phyloP scores from a whole-genome alignment of 2,113 vertebrate genomes.

The Sciurus niger region DNA sequence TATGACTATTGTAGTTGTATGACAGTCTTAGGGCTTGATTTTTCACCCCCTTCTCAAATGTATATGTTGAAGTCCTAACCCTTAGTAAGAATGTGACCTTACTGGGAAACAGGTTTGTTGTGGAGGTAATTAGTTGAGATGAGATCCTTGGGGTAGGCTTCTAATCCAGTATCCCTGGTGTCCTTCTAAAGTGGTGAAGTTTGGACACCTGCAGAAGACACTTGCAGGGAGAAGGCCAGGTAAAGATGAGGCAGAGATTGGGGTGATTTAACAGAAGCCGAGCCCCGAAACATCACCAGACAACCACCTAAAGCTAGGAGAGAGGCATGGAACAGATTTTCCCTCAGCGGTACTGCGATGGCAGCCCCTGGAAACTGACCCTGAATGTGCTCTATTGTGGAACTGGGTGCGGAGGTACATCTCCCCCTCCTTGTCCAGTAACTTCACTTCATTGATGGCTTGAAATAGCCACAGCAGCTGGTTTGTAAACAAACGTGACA shows the following conservation, averaged over 20 bases:
- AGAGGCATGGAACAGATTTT: not conserved
- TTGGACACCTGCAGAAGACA: not conserved
- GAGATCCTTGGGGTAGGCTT: not conserved
- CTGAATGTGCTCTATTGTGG: rapidly evolving
- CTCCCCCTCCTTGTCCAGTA: not conserved
- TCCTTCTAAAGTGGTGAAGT: not conserved
- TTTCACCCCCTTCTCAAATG: not conserved
- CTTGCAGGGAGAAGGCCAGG: not conserved
- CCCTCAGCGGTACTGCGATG: rapidly evolving
- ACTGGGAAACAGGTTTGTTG: not conserved
- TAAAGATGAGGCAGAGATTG: not conserved
- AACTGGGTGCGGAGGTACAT: rapidly evolving
- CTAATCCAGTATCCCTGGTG: not conserved
- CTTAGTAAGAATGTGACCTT: not conserved
- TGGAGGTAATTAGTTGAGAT: not conserved
- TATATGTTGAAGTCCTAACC: not conserved
- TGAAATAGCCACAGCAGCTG: not conserved
- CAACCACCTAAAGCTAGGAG: too few species aligned
- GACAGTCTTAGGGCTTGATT: not conserved
- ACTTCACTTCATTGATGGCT: not conserved
- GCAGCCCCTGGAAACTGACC: not conserved
- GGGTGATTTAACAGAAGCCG: not conserved
- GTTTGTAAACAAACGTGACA: not conserved
- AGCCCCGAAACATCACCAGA: not conserved
- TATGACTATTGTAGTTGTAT: not conserved